Percentiles rank a stretch among this genome's conserved stretches.
Conservation (phyloP, 2,888 invertebrate species). For the Drosophila phalerata region DNA sequence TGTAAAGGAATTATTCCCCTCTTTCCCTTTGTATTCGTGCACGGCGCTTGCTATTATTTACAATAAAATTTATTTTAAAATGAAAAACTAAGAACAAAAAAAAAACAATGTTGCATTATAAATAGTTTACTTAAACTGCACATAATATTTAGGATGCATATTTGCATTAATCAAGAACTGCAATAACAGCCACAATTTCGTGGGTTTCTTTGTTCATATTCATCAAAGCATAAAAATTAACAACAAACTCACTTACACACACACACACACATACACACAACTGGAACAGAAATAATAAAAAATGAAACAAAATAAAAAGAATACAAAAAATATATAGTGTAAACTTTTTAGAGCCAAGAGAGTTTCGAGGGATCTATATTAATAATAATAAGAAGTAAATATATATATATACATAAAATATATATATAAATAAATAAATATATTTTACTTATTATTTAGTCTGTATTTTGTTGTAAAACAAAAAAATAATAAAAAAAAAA, state of each 20-base stretch:
- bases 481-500: constrained; percentile 72
- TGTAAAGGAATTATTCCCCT: constrained; percentile 4
- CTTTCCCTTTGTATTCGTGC: neutral
- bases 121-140: constrained; percentile 47
- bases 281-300: constrained; percentile 45
- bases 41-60: constrained; percentile 12
- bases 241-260: constrained; percentile 13
- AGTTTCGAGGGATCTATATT: constrained; percentile 74
- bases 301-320: constrained; percentile 18
- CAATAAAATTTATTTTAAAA: constrained; percentile 22
- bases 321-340: constrained; percentile 64
- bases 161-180: constrained; percentile 51
- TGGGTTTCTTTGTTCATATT: constrained; percentile 44
- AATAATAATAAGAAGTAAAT: constrained; percentile 79
- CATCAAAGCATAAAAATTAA: constrained; percentile 23
- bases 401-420: constrained; percentile 70
- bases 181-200: constrained; percentile 33
- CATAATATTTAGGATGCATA: constrained; percentile 27
- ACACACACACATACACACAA: constrained; percentile 31
- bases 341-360: constrained; percentile 74
- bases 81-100: neutral
- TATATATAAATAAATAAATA: constrained; percentile 74
- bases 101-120: constrained; percentile 30
- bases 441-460: constrained; percentile 81
- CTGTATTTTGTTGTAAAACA: constrained; percentile 82